Base-by-base conservation (phyloP, 1,140 invertebrate genomes). In the Sarcophaga bullata region DNA sequence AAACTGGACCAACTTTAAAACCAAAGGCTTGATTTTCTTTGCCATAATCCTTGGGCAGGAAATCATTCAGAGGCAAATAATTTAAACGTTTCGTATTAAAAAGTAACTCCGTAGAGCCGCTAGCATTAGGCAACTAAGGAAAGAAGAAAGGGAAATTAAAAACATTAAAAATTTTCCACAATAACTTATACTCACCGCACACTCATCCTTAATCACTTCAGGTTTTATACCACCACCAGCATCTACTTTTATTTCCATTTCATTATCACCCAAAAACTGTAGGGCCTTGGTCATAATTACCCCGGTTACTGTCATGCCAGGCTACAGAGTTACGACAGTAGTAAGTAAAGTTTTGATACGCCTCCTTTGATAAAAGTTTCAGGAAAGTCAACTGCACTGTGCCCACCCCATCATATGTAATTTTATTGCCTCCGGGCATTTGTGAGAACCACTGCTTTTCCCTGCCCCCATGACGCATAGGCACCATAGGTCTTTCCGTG, bases 311-410 rank as follows among this genome's bases (percentile, higher is more conserved):
- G 84, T 93, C 86, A 72, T 37, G 95, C 95, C 95, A 96, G 13
- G 93, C 95, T 50, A 91, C 93, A 82, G 92, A 94, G 84, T 95
- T 95, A 3, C 94, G 92, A 87, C 96, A 97, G n/a, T 92, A 93
- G 89, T 96, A 97, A 0, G 96, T 97, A 86, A 97, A 97, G 87
- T 96, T 96, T 89, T 97, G 96, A 81, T 93, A 91, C 0, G 93
- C 95, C 48, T 93, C 91, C 84, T 93, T 91, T 48, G 95, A 95
- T n/a, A 96, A 90, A 11, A 97, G 88, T 72, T 94, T 91, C 73
- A 97, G 91, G 90, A 97, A 96, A 8, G 93, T 94, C 90, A 97
- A 91, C 87, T 97, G 96, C 13, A 95, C 94, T 3, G 91, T 85
- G 0, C 95, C 95, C 4, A 94, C 90, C 6, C 92, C 92, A 84